Conservation (phyloP, 2,888 invertebrate genomes). For the Osedax frankpressi region DNA sequence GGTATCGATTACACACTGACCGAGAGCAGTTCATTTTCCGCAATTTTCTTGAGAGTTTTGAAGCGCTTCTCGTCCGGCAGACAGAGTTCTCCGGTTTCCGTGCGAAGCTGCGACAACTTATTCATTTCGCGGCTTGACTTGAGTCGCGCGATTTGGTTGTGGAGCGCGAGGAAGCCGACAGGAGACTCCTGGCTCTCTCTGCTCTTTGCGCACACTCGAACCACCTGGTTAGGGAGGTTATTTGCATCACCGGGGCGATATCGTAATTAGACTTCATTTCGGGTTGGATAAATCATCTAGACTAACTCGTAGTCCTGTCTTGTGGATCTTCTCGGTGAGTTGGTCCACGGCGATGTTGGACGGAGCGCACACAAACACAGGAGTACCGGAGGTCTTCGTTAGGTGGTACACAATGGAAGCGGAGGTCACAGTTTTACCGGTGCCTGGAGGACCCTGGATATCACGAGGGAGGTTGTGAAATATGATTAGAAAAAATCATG, state of each 20-base stretch:
- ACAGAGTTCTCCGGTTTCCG: slow-evolving; percentile 92
- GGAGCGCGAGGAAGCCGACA: slow-evolving; percentile 85
- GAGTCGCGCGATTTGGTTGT: slow-evolving; percentile 69
- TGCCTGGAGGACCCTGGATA: slow-evolving; percentile 71
- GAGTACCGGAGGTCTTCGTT: slow-evolving; percentile 77
- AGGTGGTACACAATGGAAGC: slow-evolving; percentile 97
- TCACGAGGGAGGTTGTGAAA: no score
- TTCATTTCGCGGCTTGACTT: slow-evolving; percentile 68
- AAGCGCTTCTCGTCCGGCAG: slow-evolving; percentile 89
- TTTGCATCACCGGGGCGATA: no score
- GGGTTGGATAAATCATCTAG: no score
- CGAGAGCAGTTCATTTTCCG: slow-evolving; percentile 66
- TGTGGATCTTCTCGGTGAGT: slow-evolving; percentile 92
- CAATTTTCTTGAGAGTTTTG: slow-evolving; percentile 71
- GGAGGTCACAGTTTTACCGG: slow-evolving; percentile 97
- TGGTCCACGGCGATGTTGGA: slow-evolving; percentile 99
- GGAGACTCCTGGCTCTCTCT: slow-evolving; percentile 95
- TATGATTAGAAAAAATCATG: no score
- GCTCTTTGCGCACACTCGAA: slow-evolving; percentile 89
- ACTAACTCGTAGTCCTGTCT: slow-evolving; percentile 71
- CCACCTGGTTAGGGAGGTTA: slow-evolving; percentile 44
- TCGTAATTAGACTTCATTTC: no score
- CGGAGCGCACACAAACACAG: slow-evolving; percentile 90
- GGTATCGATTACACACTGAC: slow-evolving; percentile 27
- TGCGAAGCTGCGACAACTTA: slow-evolving; percentile 87